phyloP scores from a whole-genome alignment of 2,113 vertebrate species.

The Drymodes brunneopygia region DNA sequence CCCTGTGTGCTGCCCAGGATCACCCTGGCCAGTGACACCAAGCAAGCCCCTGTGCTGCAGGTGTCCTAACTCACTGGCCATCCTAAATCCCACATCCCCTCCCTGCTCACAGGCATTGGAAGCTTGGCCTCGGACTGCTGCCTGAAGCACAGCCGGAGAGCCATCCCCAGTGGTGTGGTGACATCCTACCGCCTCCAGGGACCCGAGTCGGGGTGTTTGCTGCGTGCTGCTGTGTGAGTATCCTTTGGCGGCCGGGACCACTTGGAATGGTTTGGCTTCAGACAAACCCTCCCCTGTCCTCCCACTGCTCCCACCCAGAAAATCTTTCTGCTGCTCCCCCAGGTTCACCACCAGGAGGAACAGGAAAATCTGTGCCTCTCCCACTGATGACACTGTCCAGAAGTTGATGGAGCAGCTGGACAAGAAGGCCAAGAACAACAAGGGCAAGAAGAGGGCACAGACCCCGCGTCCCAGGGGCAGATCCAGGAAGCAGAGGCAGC shows the following conservation, averaged over 20 bases:
- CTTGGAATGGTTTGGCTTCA: accelerated
- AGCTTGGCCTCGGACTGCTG: slow-evolving; percentile 64
- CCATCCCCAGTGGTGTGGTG: not conserved
- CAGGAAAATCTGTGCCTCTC: not conserved
- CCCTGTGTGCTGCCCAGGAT: accelerated
- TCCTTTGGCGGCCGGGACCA: accelerated
- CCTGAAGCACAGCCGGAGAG: slow-evolving; percentile 21
- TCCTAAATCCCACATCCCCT: not conserved
- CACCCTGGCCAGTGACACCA: accelerated
- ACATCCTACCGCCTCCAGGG: slow-evolving; percentile 61
- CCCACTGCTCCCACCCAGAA: accelerated
- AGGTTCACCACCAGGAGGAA: slow-evolving; percentile 8
- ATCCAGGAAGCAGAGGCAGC: not conserved
- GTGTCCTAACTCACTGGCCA: accelerated
- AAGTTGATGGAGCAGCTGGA: not conserved
- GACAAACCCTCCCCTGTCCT: not conserved
- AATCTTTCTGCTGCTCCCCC: not conserved
- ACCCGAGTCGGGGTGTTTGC: not conserved
- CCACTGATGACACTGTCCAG: accelerated
- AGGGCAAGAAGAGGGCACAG: not conserved
- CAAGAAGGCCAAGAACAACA: not conserved
- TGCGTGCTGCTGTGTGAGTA: slow-evolving; percentile 66
- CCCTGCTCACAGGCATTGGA: slow-evolving; percentile 45
- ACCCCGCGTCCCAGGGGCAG: accelerated
- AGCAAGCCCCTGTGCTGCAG: not conserved